These are phyloP conservation scores for Zaprionus ornatus DNA, from an alignment of 1,140 invertebrate species.

Conservation along the genomic window DNA sequence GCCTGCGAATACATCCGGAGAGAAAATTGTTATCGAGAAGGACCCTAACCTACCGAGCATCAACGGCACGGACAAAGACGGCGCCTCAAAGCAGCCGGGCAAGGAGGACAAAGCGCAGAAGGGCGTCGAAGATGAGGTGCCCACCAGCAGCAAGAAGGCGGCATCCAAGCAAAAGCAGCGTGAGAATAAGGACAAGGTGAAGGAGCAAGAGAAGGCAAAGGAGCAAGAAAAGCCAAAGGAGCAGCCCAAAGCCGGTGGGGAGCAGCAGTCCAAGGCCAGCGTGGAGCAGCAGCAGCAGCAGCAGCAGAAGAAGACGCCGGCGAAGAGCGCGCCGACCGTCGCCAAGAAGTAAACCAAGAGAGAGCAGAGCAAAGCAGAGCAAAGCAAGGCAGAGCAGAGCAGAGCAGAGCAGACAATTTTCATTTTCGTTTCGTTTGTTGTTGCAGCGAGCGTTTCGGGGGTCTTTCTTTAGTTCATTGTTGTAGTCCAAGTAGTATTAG, in stretches of 20 bases:
- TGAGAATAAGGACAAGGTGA: slow-evolving; percentile 41
- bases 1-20: slow-evolving; percentile 87
- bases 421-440: slow-evolving; percentile 57
- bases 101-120: slow-evolving; percentile 73
- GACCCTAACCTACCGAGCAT: slow-evolving; percentile 33
- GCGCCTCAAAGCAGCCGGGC: slow-evolving; percentile 51
- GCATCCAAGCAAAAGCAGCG: slow-evolving; percentile 49
- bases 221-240: slow-evolving; percentile 50
- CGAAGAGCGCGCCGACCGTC: slow-evolving; percentile 46
- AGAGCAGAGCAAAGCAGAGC: slow-evolving; percentile 12
- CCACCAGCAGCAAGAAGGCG: slow-evolving; percentile 60
- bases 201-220: slow-evolving; percentile 47
- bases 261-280: slow-evolving; percentile 41
- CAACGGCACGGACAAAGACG: neutral
- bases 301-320: slow-evolving; percentile 42
- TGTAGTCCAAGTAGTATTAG: slow-evolving; percentile 33
- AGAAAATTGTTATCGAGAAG: slow-evolving; percentile 84
- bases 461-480: slow-evolving; percentile 51
- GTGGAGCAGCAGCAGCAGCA: slow-evolving; percentile 36
- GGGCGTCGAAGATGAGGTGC: slow-evolving; percentile 64
- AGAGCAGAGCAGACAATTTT: slow-evolving; percentile 11
- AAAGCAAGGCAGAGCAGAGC: neutral
- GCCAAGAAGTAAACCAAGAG: slow-evolving; percentile 56
- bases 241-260: slow-evolving; percentile 17
- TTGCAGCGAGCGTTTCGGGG: slow-evolving; percentile 70